phyloP scores from a whole-genome alignment of 2,113 vertebrate genomes.

The Lutjanus erythropterus region DNA sequence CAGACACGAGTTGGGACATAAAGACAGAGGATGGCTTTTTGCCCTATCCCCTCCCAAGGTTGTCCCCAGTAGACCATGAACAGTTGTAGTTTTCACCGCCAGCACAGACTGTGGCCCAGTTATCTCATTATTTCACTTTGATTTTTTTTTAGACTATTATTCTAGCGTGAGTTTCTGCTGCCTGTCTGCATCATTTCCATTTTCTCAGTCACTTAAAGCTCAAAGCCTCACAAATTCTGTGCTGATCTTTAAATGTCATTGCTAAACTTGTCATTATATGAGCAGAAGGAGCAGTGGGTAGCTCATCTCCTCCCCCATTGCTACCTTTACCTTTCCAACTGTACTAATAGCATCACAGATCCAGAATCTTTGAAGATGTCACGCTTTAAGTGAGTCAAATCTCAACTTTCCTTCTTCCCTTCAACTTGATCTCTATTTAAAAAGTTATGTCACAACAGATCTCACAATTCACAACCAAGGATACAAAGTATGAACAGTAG shows the following conservation, averaged over 20 bases:
- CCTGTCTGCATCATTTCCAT: not conserved
- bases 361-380: not conserved
- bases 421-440: not conserved
- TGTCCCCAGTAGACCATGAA: not conserved
- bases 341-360: not conserved
- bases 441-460: not conserved
- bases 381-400: not conserved
- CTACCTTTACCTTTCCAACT: slow-evolving; percentile 5
- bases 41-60: not conserved
- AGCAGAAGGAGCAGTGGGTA: not conserved
- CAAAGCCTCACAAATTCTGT: not conserved
- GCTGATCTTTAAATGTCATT: slow-evolving; percentile 20
- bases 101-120: not conserved
- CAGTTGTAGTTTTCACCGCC: not conserved
- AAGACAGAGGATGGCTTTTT: not conserved
- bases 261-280: slow-evolving; percentile 3
- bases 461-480: slow-evolving; percentile 12
- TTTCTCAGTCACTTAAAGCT: not conserved
- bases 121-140: not conserved
- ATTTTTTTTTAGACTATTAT: not conserved
- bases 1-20: not conserved
- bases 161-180: not conserved
- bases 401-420: not conserved
- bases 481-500: slow-evolving; percentile 8
- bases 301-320: not conserved